Conservation (phyloP, 2,113 vertebrate genomes). For the Embiotoca jacksoni region DNA sequence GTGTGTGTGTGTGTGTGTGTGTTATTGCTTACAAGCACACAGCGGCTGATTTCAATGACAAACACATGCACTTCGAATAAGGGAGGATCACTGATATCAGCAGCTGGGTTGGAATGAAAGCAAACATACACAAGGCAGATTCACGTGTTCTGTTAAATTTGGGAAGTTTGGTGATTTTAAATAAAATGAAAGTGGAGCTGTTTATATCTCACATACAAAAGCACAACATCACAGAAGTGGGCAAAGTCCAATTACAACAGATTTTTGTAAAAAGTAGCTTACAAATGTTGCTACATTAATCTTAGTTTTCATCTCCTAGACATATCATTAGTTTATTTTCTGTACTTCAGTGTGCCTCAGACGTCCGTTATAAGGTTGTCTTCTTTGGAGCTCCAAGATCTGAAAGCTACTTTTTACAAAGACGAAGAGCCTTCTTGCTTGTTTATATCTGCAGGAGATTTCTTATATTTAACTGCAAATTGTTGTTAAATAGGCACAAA, state of each 20-base stretch:
- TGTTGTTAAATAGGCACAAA: neutral
- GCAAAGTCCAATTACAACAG: constrained; percentile 20
- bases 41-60: constrained; percentile 32
- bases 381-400: constrained; percentile 43
- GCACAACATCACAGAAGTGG: constrained; percentile 40
- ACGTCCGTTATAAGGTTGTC: constrained; percentile 61
- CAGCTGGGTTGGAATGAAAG: constrained; percentile 31
- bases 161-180: constrained; percentile 1
- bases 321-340: constrained; percentile 46
- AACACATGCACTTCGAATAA: constrained; percentile 9
- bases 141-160: constrained; percentile 27
- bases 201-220: constrained; percentile 35
- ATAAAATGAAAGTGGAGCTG: neutral
- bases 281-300: constrained; percentile 31
- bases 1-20: constrained; percentile 8
- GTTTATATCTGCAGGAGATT: neutral
- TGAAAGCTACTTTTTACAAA: constrained; percentile 39
- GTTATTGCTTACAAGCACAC: constrained; percentile 11
- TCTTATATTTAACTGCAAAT: neutral
- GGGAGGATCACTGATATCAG: constrained; percentile 40
- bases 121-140: neutral
- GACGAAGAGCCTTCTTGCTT: neutral
- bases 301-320: constrained; percentile 20
- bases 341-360: constrained; percentile 71
- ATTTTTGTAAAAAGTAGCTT: constrained; percentile 46